Percentiles rank a stretch among this genome's conserved stretches.
These are phyloP conservation scores for Psittacula cyanocephala DNA, from an alignment of 2,113 vertebrate genomes.

Conservation along the genomic window DNA sequence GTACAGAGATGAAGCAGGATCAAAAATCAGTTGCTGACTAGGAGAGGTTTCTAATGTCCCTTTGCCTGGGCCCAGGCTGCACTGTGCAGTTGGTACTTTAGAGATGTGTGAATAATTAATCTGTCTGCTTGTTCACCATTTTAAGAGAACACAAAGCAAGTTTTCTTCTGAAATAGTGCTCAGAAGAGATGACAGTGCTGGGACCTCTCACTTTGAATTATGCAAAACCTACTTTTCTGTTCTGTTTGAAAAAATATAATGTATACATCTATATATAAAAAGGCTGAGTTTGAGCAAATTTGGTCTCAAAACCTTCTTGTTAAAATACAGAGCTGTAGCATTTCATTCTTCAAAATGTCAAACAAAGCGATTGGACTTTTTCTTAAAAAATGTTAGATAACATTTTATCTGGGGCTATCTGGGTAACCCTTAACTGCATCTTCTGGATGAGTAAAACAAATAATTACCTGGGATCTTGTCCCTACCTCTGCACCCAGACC, in stretches of 20 bases:
- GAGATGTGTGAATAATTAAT: conserved; percentile 42
- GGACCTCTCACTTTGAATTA: conserved; percentile 38
- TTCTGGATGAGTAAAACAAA: background rate
- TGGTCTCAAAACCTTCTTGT: conserved; percentile 1
- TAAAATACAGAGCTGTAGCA: conserved; percentile 19
- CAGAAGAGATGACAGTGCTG: background rate
- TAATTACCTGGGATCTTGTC: background rate
- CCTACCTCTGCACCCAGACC: background rate
- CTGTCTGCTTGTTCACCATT: conserved; percentile 41
- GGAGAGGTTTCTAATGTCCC: background rate
- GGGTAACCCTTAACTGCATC: background rate
- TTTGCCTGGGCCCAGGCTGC: background rate
- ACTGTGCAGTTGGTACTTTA: background rate
- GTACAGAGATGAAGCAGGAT: background rate
- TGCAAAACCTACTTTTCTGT: conserved; percentile 29
- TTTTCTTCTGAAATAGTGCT: conserved; percentile 39
- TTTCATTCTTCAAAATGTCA: conserved; percentile 23
- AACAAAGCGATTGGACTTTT: background rate
- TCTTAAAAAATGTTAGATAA: background rate
- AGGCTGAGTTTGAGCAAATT: background rate
- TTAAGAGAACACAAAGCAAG: conserved; percentile 22
- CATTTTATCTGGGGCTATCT: background rate
- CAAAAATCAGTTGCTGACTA: background rate
- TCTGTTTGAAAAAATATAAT: conserved; percentile 5
- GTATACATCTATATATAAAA: conserved; percentile 28